Conservation (phyloP, 2,797 vertebrate species). For the Pogonophryne albipinna region DNA sequence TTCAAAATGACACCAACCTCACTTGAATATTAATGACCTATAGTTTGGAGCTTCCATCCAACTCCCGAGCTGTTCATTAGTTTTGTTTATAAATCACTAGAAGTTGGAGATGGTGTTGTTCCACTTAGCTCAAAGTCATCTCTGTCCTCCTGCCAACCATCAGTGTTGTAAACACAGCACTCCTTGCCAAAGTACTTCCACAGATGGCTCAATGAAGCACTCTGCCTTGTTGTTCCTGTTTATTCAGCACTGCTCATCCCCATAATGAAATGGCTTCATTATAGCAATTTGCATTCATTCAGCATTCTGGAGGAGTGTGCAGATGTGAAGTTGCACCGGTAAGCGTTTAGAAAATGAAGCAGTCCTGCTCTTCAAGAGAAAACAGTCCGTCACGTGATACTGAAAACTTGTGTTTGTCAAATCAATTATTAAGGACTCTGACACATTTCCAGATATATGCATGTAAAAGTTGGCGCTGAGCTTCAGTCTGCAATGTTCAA, state of each 20-base stretch:
- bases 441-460: neutral
- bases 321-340: constrained; percentile 75
- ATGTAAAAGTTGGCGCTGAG: no score
- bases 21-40: neutral
- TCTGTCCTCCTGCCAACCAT: constrained; percentile 67
- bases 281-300: constrained; percentile 80
- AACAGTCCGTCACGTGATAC: constrained; percentile 32
- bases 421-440: constrained; percentile 30
- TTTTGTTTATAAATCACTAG: constrained; percentile 54
- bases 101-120: constrained; percentile 53
- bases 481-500: no score
- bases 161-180: constrained; percentile 78
- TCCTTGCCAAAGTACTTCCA: constrained; percentile 75
- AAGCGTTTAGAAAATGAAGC: constrained; percentile 64
- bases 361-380: constrained; percentile 36
- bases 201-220: constrained; percentile 84
- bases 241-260: constrained; percentile 84
- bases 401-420: constrained; percentile 35
- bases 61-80: constrained; percentile 23
- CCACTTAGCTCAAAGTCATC: constrained; percentile 70
- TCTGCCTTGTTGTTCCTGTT: constrained; percentile 82
- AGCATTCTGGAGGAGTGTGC: constrained; percentile 71
- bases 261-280: constrained; percentile 85
- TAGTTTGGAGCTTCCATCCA: constrained; percentile 7
- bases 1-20: neutral